phyloP scores from a whole-genome alignment of 1,140 invertebrate genomes.

The Patella vulgata region DNA sequence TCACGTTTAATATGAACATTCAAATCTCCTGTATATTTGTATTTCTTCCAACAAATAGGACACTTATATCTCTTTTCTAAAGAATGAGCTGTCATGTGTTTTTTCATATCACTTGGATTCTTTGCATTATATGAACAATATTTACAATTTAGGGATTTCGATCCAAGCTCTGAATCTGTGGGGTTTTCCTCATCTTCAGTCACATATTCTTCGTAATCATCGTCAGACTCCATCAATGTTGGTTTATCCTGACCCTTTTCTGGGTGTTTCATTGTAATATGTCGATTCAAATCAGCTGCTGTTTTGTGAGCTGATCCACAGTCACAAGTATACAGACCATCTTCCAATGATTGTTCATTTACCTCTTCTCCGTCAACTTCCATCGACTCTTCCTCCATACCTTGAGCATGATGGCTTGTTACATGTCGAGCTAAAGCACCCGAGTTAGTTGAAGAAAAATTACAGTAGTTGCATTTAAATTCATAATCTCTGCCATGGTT shows the following conservation, averaged over 20 bases:
- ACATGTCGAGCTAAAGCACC: constrained; percentile 92
- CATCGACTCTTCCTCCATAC: constrained; percentile 29
- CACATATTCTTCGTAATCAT: constrained; percentile 13
- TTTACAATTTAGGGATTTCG: constrained; percentile 69
- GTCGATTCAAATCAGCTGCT: no score
- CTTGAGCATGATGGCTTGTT: constrained; percentile 69
- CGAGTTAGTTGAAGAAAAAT: constrained; percentile 91
- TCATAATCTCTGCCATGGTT: constrained; percentile 73
- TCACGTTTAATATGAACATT: constrained; percentile 61
- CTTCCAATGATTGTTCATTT: constrained; percentile 24
- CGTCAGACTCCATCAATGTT: no score
- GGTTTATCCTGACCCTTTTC: no score
- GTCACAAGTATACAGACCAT: neutral
- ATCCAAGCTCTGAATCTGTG: constrained; percentile 3
- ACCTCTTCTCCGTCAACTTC: constrained; percentile 36
- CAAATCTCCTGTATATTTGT: constrained; percentile 65
- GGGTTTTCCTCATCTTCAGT: constrained; percentile 11
- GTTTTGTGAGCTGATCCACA: constrained; percentile 19
- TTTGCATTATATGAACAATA: constrained; percentile 83
- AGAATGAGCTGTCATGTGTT: constrained; percentile 76
- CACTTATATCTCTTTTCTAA: constrained; percentile 66
- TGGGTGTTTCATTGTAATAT: no score
- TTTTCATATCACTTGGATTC: constrained; percentile 82
- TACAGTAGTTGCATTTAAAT: constrained; percentile 87
- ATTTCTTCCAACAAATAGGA: constrained; percentile 64